Evolutionary conservation across 2,113 vertebrate genomes (phyloP).

Genomic region (Burhinus oedicnemus): DNA sequence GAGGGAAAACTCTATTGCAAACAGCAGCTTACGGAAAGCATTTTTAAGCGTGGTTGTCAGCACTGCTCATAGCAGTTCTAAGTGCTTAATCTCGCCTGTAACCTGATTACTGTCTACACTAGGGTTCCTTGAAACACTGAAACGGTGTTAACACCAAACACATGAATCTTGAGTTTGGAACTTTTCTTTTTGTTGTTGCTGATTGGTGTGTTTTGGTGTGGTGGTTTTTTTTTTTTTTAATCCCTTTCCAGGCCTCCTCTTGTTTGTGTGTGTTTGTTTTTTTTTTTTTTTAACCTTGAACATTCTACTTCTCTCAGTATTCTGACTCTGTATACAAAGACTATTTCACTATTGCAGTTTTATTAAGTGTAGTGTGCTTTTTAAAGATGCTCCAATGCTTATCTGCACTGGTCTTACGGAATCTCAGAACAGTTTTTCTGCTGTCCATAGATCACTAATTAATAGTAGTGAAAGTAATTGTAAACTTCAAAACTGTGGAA

Average conservation of each 20-base stretch:
- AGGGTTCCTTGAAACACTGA: not conserved
- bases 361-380: too few species aligned
- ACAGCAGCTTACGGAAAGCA: not conserved
- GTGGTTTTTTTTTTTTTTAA: not conserved
- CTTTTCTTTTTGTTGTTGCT: not conserved
- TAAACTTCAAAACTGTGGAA: not conserved
- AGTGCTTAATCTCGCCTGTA: not conserved
- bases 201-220: not conserved
- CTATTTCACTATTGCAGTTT: not conserved
- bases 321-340: not conserved
- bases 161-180: accelerated
- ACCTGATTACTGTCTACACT: accelerated
- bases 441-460: not conserved
- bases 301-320: not conserved
- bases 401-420: not conserved
- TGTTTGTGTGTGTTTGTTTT: not conserved
- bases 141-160: not conserved
- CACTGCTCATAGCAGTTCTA: accelerated
- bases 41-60: not conserved
- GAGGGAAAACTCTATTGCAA: not conserved
- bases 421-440: not conserved
- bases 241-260: not conserved
- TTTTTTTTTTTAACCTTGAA: not conserved
- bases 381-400: not conserved
- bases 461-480: not conserved